phyloP scores from a whole-genome alignment of 2,113 vertebrate genomes.

The Grus americana region DNA sequence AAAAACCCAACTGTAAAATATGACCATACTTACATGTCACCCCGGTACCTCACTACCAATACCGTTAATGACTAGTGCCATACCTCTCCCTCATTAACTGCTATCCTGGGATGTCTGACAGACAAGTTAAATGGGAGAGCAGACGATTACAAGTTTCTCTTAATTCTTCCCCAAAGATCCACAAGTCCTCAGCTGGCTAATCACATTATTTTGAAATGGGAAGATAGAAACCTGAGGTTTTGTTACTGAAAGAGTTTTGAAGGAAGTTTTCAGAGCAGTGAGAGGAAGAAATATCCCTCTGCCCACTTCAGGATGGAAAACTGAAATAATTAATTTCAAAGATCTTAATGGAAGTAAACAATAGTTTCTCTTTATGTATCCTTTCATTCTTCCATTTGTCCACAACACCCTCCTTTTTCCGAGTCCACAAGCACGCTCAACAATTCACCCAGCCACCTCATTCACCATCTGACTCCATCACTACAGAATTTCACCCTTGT shows the following conservation, averaged over 20 bases:
- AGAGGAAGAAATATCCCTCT: background rate
- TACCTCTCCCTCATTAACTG: background rate
- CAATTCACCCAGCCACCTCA: background rate
- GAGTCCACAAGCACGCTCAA: background rate
- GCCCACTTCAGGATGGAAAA: background rate
- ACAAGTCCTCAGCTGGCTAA: background rate
- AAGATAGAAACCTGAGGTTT: background rate
- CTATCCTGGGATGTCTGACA: background rate
- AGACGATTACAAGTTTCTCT: background rate
- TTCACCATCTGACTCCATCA: background rate
- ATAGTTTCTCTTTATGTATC: background rate
- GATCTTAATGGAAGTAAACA: background rate
- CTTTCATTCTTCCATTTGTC: background rate
- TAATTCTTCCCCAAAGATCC: background rate
- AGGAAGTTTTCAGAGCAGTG: background rate
- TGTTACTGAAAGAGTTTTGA: background rate
- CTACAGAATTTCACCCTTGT: background rate
- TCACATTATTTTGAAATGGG: background rate
- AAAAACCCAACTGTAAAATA: background rate
- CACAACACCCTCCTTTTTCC: background rate
- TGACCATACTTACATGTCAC: background rate
- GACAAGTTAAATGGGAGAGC: background rate
- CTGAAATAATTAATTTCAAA: background rate
- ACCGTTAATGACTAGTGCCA: fast-evolving
- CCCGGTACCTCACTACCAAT: background rate